phyloP scores from a whole-genome alignment of 2,797 vertebrate genomes.

The Clarias laeviceps region DNA sequence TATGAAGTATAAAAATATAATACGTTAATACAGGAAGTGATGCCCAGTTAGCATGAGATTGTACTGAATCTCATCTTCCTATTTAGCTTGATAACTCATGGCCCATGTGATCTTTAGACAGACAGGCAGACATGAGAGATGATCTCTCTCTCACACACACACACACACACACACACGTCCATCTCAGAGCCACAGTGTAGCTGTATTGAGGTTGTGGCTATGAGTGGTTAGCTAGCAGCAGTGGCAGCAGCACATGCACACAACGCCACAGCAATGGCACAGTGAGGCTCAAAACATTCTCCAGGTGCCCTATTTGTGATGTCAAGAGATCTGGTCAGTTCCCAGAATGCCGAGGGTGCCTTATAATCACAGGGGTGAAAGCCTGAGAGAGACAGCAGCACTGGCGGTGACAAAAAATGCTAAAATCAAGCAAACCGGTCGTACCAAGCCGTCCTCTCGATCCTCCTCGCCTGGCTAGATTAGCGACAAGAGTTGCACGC shows the following conservation, averaged over 20 bases:
- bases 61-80: not conserved
- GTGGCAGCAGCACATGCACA: slow-evolving; percentile 14
- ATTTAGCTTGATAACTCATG: not conserved
- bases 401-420: slow-evolving; percentile 51
- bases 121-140: not conserved
- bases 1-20: not conserved
- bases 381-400: slow-evolving; percentile 40
- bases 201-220: slow-evolving; percentile 6
- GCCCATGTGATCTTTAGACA: not conserved
- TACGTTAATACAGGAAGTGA: not conserved
- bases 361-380: slow-evolving; percentile 49
- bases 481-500: slow-evolving; percentile 19
- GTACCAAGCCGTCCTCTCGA: slow-evolving; percentile 88
- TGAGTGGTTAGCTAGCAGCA: not conserved
- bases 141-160: not conserved
- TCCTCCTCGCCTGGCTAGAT: slow-evolving; percentile 85
- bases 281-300: slow-evolving; percentile 2
- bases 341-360: slow-evolving; percentile 30
- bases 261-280: slow-evolving; percentile 54
- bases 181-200: slow-evolving; percentile 32
- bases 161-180: not conserved
- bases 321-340: slow-evolving; percentile 30
- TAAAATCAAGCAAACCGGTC: slow-evolving; percentile 73
- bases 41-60: not conserved
- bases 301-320: not conserved